Percentiles rank a stretch among this genome's conserved stretches.
Evolutionary conservation across 35 echinoderm and acorn worm species (phyloP).

Genomic region (Chiridota heheva): DNA sequence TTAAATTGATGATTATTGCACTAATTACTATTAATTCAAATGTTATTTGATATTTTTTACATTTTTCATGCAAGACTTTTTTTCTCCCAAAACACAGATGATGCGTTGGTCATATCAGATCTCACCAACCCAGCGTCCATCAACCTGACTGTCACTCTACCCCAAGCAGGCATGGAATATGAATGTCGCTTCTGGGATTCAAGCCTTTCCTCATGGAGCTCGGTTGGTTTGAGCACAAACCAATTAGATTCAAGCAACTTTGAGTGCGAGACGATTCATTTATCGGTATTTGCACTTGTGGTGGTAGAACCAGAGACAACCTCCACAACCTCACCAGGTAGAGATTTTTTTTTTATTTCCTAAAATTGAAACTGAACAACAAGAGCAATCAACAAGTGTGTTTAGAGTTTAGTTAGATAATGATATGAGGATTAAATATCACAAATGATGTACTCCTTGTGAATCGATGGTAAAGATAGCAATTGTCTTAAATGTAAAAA

Average conservation of each 20-base stretch:
- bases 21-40: not conserved
- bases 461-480: too few relatives aligned
- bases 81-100: conserved; percentile 28
- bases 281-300: conserved; percentile 55
- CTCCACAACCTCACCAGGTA: too few relatives aligned
- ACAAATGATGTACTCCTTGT: too few relatives aligned
- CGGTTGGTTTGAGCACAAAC: conserved; percentile 47
- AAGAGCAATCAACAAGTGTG: too few relatives aligned
- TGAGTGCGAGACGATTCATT: conserved; percentile 56
- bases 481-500: too few relatives aligned
- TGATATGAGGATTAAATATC: too few relatives aligned
- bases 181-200: conserved; percentile 74
- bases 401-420: too few relatives aligned
- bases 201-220: conserved; percentile 41
- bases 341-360: too few relatives aligned
- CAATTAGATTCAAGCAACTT: not conserved
- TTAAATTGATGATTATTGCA: not conserved
- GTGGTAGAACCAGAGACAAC: conserved; percentile 29
- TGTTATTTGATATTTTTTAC: not conserved
- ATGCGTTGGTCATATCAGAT: conserved; percentile 47
- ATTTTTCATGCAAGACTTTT: not conserved
- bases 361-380: too few relatives aligned
- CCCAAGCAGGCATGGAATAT: conserved; percentile 41
- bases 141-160: conserved; percentile 58
- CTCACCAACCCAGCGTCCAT: conserved; percentile 43